Base-by-base conservation (phyloP, 2,113 vertebrate species). In the Chascanopsetta lugubris region DNA sequence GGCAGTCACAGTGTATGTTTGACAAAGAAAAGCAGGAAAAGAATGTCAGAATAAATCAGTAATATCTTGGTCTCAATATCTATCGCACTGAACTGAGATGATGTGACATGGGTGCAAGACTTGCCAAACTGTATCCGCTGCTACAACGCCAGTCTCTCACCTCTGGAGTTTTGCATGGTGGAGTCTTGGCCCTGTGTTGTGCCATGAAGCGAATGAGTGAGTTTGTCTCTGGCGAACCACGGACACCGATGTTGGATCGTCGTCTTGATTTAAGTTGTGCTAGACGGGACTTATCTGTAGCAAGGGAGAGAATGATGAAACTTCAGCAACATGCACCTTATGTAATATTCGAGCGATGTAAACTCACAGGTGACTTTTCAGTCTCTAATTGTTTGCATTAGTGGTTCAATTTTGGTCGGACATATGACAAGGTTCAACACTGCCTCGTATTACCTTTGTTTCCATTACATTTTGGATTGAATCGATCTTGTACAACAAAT, bases 141-240 rank as follows among this genome's bases (percentile, higher is more conserved):
- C 47, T 8, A n/a, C 6, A 26, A 17, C 6, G 3, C 17, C 24
- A 51, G n/a, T 25, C 27, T 42, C 69, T 82, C 55, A 91, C 91
- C 89, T 85, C 74, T 50, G 85, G 62, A 24, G 89, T 82, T 51
- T 45, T 29, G 2, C 18, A 17, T 0, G 73, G 30, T 0, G 83
- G 79, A 18, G 87, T 88, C 60, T 89, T 90, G 80, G 78, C 72
- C 60, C 40, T 89, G 59, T 92, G 88, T 46, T 82, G 86, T 26
- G 91, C 91, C 30, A 90, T 89, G 82, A 89, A 93, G 42, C 89
- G 72, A 47, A 93, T 93, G 21, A 93, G 90, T 5, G 91, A 90
- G 55, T 93, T 93, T 10, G 90, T 93, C 84, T 92, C 92, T 5
- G 93, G 92, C 20, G 93, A 93, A 42, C 93, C 92, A 2, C 91